Evolutionary conservation across 1,140 invertebrate species (phyloP), one percentile per base, ranked within the genome.

Genomic region (Pseudachorutes palmiensis): DNA sequence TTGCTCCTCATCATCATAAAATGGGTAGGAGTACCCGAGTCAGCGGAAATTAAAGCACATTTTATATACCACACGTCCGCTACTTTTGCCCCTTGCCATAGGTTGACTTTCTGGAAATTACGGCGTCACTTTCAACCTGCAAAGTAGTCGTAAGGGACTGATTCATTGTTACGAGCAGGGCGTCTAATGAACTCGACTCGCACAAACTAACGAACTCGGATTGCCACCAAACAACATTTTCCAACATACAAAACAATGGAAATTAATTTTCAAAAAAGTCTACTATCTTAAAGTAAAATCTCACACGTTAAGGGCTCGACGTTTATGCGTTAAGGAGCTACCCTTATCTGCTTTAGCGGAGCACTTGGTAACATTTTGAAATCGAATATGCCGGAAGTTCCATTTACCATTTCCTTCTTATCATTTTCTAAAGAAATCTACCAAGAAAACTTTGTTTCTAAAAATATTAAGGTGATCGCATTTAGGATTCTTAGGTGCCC

Each of bases 41-140:
- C 12, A 26, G 24, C 51, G 51, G 51, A 55, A 55, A 55, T 55
- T 55, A 55, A 55, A 14, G 12, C 24, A 14, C 5, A 55, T 19
- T 9, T 45, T 45, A 12, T 45, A n/a, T n/a, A n/a, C n/a, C n/a
- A n/a, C n/a, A 41, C 36, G 36, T 55, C 14, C 24, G 51, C 24
- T 19, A 16, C 5, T 55, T 55, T 55, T 55, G 36, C 9, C 9
- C 9, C 9, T 45, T 45, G 36, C 19, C 9, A 45, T 45, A 45
- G 36, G 9, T 55, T 19, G 51, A 55, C 9, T 22, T 55, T 55
- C 51, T 55, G 51, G 14, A 26, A 55, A 55, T 55, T 55, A 55
- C 24, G 51, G 51, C 3, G 24, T 55, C 24, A 24, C 51, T 45
- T 45, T 55, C 51, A 14, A 24, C 24, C 5, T 5, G 14, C 51